A percentile compares a stretch with the other conserved stretches of the same genome.
Conservation (phyloP, 2,797 vertebrate species). For the Scyliorhinus canicula region DNA sequence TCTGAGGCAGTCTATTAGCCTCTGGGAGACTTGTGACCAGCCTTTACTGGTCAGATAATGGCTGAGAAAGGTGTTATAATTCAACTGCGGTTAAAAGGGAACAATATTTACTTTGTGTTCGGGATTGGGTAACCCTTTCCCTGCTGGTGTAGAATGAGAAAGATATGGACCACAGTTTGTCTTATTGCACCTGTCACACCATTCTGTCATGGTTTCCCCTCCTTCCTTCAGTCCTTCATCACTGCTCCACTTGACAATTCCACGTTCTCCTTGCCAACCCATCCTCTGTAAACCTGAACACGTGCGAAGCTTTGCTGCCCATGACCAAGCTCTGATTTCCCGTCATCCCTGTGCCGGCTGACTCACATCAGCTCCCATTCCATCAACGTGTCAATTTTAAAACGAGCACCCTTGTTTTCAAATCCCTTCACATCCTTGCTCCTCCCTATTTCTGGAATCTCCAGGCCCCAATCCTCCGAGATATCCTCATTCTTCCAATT, state of each 20-base stretch:
- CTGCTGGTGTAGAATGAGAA: background rate
- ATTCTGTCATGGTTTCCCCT: background rate
- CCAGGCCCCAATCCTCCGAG: no score
- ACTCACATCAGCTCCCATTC: background rate
- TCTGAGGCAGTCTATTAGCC: background rate
- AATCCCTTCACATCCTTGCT: background rate
- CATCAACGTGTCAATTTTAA: background rate
- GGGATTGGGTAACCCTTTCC: background rate
- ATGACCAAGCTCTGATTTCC: no score
- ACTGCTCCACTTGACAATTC: background rate
- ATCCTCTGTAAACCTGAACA: background rate
- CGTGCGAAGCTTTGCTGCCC: background rate
- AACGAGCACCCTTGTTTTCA: background rate
- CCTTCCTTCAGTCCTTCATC: background rate
- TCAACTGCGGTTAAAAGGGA: background rate
- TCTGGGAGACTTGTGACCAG: background rate
- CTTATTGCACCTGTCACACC: background rate
- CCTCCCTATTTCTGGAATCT: no score
- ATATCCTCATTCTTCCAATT: no score
- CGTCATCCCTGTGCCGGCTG: no score
- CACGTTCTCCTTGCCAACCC: background rate
- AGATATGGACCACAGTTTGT: background rate
- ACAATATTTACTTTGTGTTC: background rate
- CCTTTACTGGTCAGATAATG: background rate
- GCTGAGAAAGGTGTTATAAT: background rate